Evolutionary conservation across 1,140 invertebrate genomes (phyloP).

Genomic region (Drosophila littoralis): DNA sequence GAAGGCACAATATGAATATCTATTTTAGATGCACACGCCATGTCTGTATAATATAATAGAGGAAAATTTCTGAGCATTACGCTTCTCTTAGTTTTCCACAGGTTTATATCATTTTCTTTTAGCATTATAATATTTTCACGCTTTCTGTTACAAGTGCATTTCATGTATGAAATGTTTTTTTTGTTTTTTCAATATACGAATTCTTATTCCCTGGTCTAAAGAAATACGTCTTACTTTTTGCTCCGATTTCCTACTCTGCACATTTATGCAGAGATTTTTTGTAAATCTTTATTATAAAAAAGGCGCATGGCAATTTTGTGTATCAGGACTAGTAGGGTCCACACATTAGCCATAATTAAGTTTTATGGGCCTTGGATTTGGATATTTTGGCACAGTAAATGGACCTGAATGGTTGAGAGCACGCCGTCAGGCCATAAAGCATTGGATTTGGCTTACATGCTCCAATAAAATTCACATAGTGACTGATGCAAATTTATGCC

Average conservation of each 20-base stretch:
- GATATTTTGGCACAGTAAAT: conserved; percentile 73
- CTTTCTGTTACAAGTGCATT: neutral
- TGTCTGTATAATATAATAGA: no score
- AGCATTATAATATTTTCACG: no score
- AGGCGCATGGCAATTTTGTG: neutral
- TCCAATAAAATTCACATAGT: conserved; percentile 61
- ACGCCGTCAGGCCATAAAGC: conserved; percentile 64
- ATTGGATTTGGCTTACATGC: conserved; percentile 56
- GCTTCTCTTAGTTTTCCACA: no score
- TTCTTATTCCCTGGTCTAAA: no score
- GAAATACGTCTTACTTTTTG: no score
- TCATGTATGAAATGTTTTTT: no score
- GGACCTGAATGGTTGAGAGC: conserved; percentile 31
- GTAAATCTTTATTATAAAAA: neutral
- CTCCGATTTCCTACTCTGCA: no score
- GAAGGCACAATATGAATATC: no score
- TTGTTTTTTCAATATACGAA: no score
- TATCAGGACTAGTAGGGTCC: neutral
- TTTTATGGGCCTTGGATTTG: conserved; percentile 77
- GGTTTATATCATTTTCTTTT: no score
- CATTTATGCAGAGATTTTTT: neutral
- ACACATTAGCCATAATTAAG: conserved; percentile 73
- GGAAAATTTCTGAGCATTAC: no score
- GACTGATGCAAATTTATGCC: conserved; percentile 79
- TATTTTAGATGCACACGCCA: no score